Evolutionary conservation across 2,113 vertebrate genomes (phyloP), one percentile per base, ranked within the genome.

Genomic region (Pomatostomus ruficeps): DNA sequence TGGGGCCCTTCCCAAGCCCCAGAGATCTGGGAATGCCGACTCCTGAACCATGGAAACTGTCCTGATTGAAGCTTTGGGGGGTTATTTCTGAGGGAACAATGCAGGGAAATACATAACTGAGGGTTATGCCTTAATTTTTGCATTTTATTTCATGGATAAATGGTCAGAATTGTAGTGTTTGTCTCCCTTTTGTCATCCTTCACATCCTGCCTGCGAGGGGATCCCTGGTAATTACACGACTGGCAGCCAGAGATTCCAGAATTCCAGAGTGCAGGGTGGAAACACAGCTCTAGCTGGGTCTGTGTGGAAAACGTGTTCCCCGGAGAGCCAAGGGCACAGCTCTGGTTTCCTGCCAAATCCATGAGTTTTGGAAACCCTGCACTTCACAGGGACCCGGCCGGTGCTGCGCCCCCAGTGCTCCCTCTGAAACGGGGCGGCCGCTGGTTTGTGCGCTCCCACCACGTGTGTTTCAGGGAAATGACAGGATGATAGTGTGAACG

Each of bases 401-500:
- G 29, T n/a, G 13, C 67, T 43, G 0, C 40, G 9, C 10, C 11
- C 46, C 55, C 43, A 9, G 42, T 24, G 36, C 38, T 36, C 23
- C 46, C 33, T 4, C 55, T 23, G 86, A 7, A 16, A 24, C 2
- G 24, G 70, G 54, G 8, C 6, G 10, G 1, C n/a, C 31, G 5
- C 15, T 40, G 76, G 15, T 52, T 81, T 31, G 0, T 6, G 1
- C 51, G 29, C 58, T 78, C 31, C 68, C 36, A 59, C 48, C 3
- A 2, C 0, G 0, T 29, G 1, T 48, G 82, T 73, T 43, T 48
- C 49, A 68, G 85, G 81, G 29, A 57, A 68, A 12, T 1, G 1
- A 0, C 16, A 17, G 24, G 65, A 12, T 1, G 1, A 0, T 19
- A 17, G 24, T 19, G 31, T 14, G 10, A 6, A 16, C 0, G 0